Evolutionary conservation across 2,113 vertebrate species (phyloP).

Genomic region (Ovis canadensis): DNA sequence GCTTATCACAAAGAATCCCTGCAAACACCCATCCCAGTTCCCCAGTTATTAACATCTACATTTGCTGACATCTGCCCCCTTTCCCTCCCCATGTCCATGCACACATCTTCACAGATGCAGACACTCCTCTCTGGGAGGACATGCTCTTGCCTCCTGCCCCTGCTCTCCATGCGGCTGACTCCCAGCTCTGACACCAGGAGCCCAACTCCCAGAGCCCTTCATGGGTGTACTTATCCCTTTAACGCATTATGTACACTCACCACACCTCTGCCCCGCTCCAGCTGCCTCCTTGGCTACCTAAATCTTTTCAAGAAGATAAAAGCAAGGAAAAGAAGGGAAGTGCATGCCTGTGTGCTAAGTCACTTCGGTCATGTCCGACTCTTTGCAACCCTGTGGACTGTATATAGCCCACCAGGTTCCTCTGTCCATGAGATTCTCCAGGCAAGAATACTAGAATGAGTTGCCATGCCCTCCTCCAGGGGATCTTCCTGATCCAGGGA

Average conservation of each 20-base stretch:
- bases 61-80: too few relatives aligned
- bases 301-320: not conserved
- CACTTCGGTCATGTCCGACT: accelerated
- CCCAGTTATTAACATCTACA: accelerated
- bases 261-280: too few relatives aligned
- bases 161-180: too few relatives aligned
- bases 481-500: not conserved
- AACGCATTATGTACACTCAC: accelerated
- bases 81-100: not conserved
- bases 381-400: not conserved
- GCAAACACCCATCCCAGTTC: accelerated
- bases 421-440: not conserved
- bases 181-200: not conserved
- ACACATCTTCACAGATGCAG: accelerated
- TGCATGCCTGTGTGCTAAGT: not conserved
- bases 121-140: not conserved
- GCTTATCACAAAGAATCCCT: not conserved
- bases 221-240: not conserved
- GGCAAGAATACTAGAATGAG: accelerated
- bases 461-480: not conserved
- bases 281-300: not conserved
- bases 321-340: not conserved
- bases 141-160: not conserved
- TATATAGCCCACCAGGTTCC: not conserved
- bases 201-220: not conserved